These are phyloP conservation scores for Enoplosus armatus DNA, from an alignment of 2,797 vertebrate genomes.

Conservation along the genomic window DNA sequence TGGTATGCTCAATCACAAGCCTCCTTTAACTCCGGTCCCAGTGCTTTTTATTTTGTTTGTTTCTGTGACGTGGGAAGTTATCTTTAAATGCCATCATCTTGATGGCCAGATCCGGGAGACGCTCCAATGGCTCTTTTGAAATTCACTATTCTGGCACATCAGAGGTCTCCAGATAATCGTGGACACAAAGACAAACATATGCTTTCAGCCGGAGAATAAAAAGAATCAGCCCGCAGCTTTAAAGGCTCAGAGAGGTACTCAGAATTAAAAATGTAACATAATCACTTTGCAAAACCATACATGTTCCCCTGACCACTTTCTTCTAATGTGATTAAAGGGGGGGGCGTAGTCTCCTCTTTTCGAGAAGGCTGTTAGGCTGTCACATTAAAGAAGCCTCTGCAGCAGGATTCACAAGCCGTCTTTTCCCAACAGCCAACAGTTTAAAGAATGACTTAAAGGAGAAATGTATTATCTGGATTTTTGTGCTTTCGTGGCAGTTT, in stretches of 20 bases:
- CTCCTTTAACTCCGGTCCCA: neutral
- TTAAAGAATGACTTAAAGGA: conserved; percentile 55
- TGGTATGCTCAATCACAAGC: neutral
- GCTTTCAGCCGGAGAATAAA: conserved; percentile 1
- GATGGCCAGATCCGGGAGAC: conserved; percentile 17
- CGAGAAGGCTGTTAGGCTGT: conserved; percentile 40
- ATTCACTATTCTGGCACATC: conserved; percentile 7
- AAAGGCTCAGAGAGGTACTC: conserved; percentile 26
- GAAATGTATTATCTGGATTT: conserved; percentile 40
- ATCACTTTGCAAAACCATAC: conserved; percentile 33
- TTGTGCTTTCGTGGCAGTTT: conserved; percentile 29
- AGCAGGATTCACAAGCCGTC: conserved; percentile 24
- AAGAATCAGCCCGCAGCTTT: neutral
- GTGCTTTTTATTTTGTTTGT: conserved; percentile 12
- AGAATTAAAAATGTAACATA: conserved; percentile 51
- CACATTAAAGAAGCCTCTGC: conserved; percentile 42
- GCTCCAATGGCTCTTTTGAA: conserved; percentile 14
- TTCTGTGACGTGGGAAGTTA: conserved; percentile 21
- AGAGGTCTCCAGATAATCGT: conserved; percentile 17
- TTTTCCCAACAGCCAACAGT: conserved; percentile 48
- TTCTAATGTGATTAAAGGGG: conserved; percentile 55
- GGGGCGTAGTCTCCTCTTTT: conserved; percentile 19
- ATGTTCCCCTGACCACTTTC: conserved; percentile 37
- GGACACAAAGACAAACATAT: conserved; percentile 34
- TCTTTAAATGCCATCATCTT: conserved; percentile 29